Percentiles rank a stretch among this genome's conserved stretches.
Evolutionary conservation across 1,140 invertebrate species (phyloP).

Genomic region (Aporrectodea caliginosa): DNA sequence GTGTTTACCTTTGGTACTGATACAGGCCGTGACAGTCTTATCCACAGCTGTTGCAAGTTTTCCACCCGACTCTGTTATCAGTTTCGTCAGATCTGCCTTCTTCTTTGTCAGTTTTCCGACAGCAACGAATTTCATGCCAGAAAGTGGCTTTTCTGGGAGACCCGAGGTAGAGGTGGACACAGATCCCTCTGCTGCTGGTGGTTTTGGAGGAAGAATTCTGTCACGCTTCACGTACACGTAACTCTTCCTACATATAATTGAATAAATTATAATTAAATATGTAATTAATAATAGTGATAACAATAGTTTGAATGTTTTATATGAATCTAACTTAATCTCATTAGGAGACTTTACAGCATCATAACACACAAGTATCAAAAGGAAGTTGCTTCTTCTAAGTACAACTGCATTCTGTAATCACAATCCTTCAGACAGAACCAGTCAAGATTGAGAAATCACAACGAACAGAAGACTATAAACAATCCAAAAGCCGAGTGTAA

Average conservation of each 20-base stretch:
- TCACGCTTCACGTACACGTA: conserved; percentile 66
- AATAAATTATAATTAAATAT: too few species aligned
- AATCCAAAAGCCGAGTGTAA: too few species aligned
- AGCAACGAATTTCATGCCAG: conserved; percentile 75
- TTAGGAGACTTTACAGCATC: too few species aligned
- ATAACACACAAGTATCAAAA: too few species aligned
- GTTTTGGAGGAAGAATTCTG: conserved; percentile 61
- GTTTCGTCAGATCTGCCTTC: conserved; percentile 64
- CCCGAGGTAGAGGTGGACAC: conserved; percentile 41
- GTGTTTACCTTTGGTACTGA: conserved; percentile 64
- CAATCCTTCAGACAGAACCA: too few species aligned
- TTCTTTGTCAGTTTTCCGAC: conserved; percentile 61
- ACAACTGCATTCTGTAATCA: too few species aligned
- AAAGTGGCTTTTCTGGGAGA: conserved; percentile 59
- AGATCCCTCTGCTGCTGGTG: conserved; percentile 31
- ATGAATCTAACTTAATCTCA: too few species aligned
- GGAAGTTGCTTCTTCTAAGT: too few species aligned
- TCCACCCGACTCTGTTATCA: conserved; percentile 73
- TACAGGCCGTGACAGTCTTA: conserved; percentile 68
- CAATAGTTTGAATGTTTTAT: too few species aligned
- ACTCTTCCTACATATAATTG: conserved; percentile 53
- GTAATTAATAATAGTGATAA: too few species aligned
- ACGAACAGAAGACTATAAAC: too few species aligned
- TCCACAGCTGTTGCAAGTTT: conserved; percentile 66
- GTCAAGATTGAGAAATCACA: too few species aligned